Evolutionary conservation across 1,140 invertebrate species (phyloP).

Genomic region (Pachypsylla venusta): DNA sequence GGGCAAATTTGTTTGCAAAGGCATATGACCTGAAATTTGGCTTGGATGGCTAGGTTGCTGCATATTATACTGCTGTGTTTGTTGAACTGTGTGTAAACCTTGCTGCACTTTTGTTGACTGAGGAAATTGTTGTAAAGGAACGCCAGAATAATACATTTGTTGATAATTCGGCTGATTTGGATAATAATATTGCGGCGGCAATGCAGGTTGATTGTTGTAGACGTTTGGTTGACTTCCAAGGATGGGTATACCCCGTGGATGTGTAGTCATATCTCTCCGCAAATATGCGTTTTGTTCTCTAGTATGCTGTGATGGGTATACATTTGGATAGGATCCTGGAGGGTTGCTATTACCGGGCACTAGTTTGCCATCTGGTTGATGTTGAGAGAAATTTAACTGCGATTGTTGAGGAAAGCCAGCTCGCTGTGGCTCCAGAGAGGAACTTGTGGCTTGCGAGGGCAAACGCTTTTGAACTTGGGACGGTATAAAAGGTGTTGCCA

Average conservation of each 20-base stretch:
- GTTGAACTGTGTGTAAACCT: neutral
- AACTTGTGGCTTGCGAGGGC: neutral
- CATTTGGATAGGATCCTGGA: too few species aligned
- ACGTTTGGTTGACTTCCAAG: neutral
- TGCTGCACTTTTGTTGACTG: neutral
- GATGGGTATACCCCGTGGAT: neutral
- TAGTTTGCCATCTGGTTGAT: neutral
- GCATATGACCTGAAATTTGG: too few species aligned
- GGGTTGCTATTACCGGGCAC: neutral
- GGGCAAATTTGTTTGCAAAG: too few species aligned
- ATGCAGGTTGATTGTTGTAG: neutral
- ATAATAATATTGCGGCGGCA: neutral
- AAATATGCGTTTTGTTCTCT: too few species aligned
- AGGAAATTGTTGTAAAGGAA: neutral
- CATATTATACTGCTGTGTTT: too few species aligned
- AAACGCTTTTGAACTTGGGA: neutral
- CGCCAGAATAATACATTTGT: constrained; percentile 7
- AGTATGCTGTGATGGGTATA: too few species aligned
- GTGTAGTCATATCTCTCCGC: too few species aligned
- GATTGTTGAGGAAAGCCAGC: neutral
- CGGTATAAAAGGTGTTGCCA: neutral
- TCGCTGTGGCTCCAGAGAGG: neutral
- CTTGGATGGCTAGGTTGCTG: too few species aligned
- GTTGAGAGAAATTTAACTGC: neutral
- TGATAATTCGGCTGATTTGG: neutral